Evolutionary conservation across 1,140 invertebrate species (phyloP).

Genomic region (Antheraea mylitta): DNA sequence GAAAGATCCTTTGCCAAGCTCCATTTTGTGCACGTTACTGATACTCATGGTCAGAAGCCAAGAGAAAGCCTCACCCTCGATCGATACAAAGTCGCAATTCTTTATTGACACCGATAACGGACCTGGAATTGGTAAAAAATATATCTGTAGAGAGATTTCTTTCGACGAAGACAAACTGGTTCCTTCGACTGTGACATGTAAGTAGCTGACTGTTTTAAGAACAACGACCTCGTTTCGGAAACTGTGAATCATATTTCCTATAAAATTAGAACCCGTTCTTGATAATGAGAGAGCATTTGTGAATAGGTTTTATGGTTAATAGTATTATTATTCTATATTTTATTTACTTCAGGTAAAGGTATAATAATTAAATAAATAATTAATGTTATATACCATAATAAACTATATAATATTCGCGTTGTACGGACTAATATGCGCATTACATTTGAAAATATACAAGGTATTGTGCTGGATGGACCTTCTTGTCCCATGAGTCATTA

Average conservation of each 20-base stretch:
- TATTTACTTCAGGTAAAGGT: too few relatives aligned
- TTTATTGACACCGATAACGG: constrained; percentile 80
- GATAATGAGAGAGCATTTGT: not conserved
- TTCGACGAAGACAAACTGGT: not conserved
- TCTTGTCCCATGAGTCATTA: constrained; percentile 61
- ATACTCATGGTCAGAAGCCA: constrained; percentile 81
- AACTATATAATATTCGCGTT: not conserved
- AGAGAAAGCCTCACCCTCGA: constrained; percentile 82
- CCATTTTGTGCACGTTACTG: constrained; percentile 77
- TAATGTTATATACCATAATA: too few relatives aligned
- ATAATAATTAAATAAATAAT: too few relatives aligned
- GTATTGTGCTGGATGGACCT: constrained; percentile 7
- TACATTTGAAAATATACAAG: constrained; percentile 7
- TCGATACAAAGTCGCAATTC: constrained; percentile 78
- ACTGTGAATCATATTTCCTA: not conserved
- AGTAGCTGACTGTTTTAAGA: constrained; percentile 7
- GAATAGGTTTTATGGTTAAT: not conserved
- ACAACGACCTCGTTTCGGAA: constrained; percentile 6
- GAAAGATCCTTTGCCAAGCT: constrained; percentile 81
- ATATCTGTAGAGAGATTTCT: not conserved
- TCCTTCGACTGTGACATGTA: constrained; percentile 2
- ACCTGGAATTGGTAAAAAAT: constrained; percentile 60
- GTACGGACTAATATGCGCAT: not conserved
- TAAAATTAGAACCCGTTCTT: constrained; percentile 1
- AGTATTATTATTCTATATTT: not conserved